These are phyloP conservation scores for Orchesella flavescens DNA, from an alignment of 2,888 invertebrate genomes.

Conservation along the genomic window DNA sequence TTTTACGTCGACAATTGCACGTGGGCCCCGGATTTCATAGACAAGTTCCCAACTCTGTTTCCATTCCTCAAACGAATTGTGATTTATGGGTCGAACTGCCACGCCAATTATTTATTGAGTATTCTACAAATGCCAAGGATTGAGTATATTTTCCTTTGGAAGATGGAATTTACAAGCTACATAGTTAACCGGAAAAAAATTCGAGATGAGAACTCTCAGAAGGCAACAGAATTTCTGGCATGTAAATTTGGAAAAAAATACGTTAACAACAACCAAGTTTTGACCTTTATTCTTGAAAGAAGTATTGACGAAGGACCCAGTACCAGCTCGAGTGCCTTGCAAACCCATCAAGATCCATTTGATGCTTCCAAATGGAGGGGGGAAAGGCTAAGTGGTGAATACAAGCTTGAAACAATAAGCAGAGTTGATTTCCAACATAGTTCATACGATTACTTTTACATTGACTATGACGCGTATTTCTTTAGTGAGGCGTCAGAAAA, in stretches of 20 bases:
- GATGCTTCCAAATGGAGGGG: background rate
- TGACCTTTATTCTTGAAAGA: slow-evolving; percentile 1
- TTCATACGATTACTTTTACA: background rate
- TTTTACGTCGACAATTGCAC: slow-evolving; percentile 39
- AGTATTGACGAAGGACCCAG: background rate
- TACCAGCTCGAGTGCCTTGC: background rate
- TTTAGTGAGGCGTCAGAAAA: background rate
- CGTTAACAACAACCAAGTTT: too few species aligned
- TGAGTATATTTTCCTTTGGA: slow-evolving; percentile 35
- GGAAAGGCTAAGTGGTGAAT: too few species aligned
- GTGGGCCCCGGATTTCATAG: background rate
- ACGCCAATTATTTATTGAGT: background rate
- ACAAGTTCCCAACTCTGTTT: slow-evolving; percentile 32
- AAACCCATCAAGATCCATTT: background rate
- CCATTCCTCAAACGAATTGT: slow-evolving; percentile 26
- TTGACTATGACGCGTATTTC: background rate
- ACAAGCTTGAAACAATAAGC: background rate
- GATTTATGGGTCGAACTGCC: background rate
- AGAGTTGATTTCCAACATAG: background rate
- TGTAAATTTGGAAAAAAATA: background rate
- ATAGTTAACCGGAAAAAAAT: background rate
- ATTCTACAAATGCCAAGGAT: slow-evolving; percentile 21
- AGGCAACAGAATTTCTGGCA: background rate
- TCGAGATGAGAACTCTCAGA: background rate
- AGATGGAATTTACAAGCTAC: background rate